A percentile compares a stretch with the other conserved stretches of the same genome.
Conservation (phyloP, 2,113 vertebrate genomes). For the Calcarius ornatus region DNA sequence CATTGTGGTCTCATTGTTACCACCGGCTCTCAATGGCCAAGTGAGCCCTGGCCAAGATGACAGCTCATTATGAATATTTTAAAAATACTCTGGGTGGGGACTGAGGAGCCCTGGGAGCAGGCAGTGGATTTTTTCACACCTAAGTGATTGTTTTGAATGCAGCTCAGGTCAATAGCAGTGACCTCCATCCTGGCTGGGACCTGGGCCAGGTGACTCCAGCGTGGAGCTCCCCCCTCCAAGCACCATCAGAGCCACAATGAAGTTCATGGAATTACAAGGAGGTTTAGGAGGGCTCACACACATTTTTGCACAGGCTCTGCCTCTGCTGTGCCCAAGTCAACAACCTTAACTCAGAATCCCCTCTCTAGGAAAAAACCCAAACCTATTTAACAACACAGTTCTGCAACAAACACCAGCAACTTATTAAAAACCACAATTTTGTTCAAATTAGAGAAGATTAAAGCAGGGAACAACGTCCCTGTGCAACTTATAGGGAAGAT, state of each 20-base stretch:
- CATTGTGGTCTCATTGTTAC: not conserved
- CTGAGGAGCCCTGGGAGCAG: not conserved
- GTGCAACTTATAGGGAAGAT: not conserved
- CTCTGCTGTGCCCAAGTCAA: not conserved
- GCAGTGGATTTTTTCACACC: conserved; percentile 6
- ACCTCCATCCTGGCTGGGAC: not conserved
- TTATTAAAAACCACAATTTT: not conserved
- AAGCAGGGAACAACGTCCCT: not conserved
- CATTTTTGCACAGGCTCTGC: not conserved
- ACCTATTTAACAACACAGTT: not conserved
- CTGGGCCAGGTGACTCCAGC: not conserved
- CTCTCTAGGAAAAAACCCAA: too few relatives aligned
- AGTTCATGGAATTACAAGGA: not conserved
- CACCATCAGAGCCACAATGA: not conserved
- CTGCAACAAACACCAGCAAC: not conserved
- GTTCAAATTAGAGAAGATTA: not conserved
- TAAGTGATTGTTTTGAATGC: not conserved
- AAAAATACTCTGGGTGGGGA: not conserved
- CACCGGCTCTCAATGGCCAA: not conserved
- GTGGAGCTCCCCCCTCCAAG: not conserved
- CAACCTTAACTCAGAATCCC: not conserved
- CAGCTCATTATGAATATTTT: conserved; percentile 12
- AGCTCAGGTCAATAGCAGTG: not conserved
- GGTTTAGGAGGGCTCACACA: not conserved
- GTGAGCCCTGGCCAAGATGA: conserved; percentile 4